Evolutionary conservation across 2,113 vertebrate species (phyloP).

Genomic region (Hypomesus transpacificus): DNA sequence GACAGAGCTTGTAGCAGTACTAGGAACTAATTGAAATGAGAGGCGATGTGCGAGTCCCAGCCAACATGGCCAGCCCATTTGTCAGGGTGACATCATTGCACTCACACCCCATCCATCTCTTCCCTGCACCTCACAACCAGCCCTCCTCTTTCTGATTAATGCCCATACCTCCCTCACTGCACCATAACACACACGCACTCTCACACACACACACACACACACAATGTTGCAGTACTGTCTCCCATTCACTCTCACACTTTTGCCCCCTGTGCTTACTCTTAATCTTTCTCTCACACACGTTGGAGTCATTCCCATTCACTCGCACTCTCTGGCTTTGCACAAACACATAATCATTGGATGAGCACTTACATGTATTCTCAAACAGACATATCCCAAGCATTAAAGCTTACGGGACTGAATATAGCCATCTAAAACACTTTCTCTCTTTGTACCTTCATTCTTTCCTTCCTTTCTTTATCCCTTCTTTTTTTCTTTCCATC

Average conservation of each 20-base stretch:
- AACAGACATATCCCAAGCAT: no score
- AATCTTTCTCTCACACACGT: background rate
- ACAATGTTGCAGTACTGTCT: background rate
- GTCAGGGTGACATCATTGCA: conserved; percentile 81
- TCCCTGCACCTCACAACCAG: conserved; percentile 31
- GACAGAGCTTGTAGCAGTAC: conserved; percentile 30
- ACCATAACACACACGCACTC: conserved; percentile 34
- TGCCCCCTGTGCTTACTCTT: background rate
- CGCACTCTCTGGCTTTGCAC: background rate
- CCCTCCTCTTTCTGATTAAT: conserved; percentile 75
- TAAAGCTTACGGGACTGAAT: no score
- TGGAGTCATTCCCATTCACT: background rate
- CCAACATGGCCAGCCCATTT: conserved; percentile 75
- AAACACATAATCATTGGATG: background rate
- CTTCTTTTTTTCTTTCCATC: background rate
- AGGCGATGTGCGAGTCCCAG: conserved; percentile 77
- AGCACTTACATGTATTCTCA: no score
- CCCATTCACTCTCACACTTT: background rate
- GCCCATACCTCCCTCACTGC: conserved; percentile 64
- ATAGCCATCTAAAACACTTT: no score
- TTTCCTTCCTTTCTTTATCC: background rate
- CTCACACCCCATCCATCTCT: conserved; percentile 79
- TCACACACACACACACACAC: conserved; percentile 51
- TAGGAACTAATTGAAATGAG: conserved; percentile 82
- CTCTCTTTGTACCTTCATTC: background rate